Conservation (phyloP, 2,797 vertebrate genomes). For the Pseudomugil gertrudae region DNA sequence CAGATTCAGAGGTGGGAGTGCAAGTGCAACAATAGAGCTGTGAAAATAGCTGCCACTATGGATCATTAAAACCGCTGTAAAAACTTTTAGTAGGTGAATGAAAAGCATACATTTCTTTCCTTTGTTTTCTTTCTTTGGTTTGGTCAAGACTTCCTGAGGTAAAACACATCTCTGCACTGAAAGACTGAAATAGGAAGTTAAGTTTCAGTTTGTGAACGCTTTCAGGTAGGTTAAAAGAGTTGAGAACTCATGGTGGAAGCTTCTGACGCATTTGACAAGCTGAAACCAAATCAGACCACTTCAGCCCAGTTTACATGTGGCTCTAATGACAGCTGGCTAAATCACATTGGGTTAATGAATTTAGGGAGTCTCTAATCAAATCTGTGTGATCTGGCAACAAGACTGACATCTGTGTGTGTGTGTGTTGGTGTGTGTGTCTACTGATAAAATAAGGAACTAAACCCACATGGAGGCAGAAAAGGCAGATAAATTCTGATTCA, state of each 20-base stretch:
- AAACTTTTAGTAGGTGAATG: constrained; percentile 21
- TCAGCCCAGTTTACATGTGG: constrained; percentile 73
- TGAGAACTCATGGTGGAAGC: constrained; percentile 34
- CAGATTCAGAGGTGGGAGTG: constrained; percentile 37
- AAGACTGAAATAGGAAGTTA: background rate
- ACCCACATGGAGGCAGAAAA: constrained; percentile 28
- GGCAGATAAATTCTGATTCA: constrained; percentile 38
- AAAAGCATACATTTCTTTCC: constrained; percentile 16
- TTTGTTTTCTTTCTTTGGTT: background rate
- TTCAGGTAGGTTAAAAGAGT: constrained; percentile 29
- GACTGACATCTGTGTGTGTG: constrained; percentile 57
- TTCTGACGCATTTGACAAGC: constrained; percentile 49
- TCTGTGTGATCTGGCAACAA: constrained; percentile 78
- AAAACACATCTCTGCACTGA: constrained; percentile 11
- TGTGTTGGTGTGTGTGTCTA: constrained; percentile 39
- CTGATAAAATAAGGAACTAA: constrained; percentile 52
- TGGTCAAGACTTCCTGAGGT: constrained; percentile 1
- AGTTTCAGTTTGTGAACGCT: background rate
- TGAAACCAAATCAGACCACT: constrained; percentile 73
- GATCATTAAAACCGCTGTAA: constrained; percentile 18
- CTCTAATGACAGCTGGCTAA: constrained; percentile 77
- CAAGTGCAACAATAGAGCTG: constrained; percentile 13
- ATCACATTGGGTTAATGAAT: constrained; percentile 79
- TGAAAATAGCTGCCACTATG: constrained; percentile 7
- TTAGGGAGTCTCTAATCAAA: constrained; percentile 81